Conservation (phyloP, 1,140 invertebrate species). For the Drosophila sp. region DNA sequence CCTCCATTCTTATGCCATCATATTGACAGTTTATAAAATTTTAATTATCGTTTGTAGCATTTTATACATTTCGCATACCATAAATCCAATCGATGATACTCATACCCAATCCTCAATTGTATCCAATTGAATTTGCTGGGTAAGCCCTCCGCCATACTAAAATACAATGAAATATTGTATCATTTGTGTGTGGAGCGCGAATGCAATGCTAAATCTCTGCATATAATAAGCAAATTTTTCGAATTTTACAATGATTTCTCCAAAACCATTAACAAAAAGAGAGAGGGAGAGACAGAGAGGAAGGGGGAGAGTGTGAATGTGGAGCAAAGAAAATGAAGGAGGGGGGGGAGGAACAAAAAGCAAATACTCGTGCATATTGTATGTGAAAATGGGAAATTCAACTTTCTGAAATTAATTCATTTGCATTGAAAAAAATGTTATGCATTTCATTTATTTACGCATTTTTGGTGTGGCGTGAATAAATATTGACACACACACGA, state of each 20-base stretch:
- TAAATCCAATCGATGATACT: slow-evolving; percentile 6
- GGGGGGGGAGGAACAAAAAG: background rate
- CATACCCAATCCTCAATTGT: slow-evolving; percentile 4
- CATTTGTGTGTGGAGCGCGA: background rate
- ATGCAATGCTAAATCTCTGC: slow-evolving; percentile 22
- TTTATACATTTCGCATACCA: slow-evolving; percentile 27
- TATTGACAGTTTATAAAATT: slow-evolving; percentile 55
- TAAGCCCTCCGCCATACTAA: background rate
- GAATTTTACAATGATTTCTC: slow-evolving; percentile 41
- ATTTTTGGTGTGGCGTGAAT: slow-evolving; percentile 38
- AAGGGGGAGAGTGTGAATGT: background rate
- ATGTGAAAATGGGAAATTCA: slow-evolving; percentile 41
- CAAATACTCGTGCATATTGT: slow-evolving; percentile 8
- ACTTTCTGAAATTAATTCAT: slow-evolving; percentile 72
- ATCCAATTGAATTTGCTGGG: background rate
- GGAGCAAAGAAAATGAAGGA: slow-evolving; percentile 5
- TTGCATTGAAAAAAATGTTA: slow-evolving; percentile 65
- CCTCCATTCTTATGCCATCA: background rate
- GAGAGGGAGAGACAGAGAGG: background rate
- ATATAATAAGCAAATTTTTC: slow-evolving; percentile 22
- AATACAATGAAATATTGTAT: slow-evolving; percentile 14
- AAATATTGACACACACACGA: slow-evolving; percentile 64
- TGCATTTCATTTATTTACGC: slow-evolving; percentile 60
- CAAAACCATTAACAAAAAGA: slow-evolving; percentile 19
- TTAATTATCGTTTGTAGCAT: slow-evolving; percentile 47